Evolutionary conservation across 2,113 vertebrate genomes (phyloP), one percentile per base, ranked within the genome.

Genomic region (Chaetodon auriga): DNA sequence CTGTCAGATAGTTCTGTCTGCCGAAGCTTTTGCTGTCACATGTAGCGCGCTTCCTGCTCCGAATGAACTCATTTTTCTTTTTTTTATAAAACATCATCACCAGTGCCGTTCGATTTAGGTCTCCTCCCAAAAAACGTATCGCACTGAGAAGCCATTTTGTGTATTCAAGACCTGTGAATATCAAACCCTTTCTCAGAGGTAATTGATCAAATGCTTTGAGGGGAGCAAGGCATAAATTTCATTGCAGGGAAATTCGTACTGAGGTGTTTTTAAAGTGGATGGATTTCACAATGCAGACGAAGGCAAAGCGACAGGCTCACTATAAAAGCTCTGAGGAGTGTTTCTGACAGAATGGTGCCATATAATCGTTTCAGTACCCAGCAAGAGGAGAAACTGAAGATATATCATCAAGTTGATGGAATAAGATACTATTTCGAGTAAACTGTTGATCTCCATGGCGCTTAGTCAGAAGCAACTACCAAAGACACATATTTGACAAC

Each of bases 301-400:
- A 63, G 11, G 62, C 46, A 81, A 45, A 79, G 71, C 82, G 62
- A n/a, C 18, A 57, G 49, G n/a, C 53, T 80, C 62, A 48, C 62
- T 9, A 78, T 78, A 65, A 81, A 87, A 77, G 80, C 65, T 43
- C 30, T 25, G 41, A 43, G 68, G 76, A 78, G 48, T 60, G 13
- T 53, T 86, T 87, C 41, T 60, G 61, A 62, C 80, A 78, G 74
- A 84, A 70, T 53, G 62, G 60, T 46, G 18, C 23, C 83, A 87
- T 89, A 80, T 87, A 78, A 82, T 76, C 83, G 84, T 60, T 89
- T 90, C 86, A 83, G 63, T 19, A 57, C 61, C 78, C 76, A 55
- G 55, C 58, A 48, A 23, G 18, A 63, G 66, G 25, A 66, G 83
- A 82, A 62, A 51, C 21, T 7, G 35, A 60, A 72, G 55, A 66